These are phyloP conservation scores for Agapornis canus DNA, from an alignment of 2,797 vertebrate genomes.

Conservation along the genomic window DNA sequence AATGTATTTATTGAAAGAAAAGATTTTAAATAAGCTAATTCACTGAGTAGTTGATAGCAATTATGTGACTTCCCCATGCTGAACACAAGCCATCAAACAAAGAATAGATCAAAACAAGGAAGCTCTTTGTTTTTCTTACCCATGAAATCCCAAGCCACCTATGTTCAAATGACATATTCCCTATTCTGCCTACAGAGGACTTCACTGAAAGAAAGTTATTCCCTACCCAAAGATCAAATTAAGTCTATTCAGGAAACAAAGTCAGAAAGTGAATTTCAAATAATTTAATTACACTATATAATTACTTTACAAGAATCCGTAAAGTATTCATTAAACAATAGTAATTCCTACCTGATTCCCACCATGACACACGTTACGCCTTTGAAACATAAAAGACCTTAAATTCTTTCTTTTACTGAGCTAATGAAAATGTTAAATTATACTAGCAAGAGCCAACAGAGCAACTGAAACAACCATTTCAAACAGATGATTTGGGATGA, in stretches of 20 bases:
- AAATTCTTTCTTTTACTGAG: slow-evolving; percentile 60
- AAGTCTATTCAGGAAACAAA: slow-evolving; percentile 71
- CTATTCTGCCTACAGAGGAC: slow-evolving; percentile 38
- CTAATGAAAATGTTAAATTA: slow-evolving; percentile 72
- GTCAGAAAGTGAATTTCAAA: slow-evolving; percentile 76
- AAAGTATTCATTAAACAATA: slow-evolving; percentile 77
- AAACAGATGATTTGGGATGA: slow-evolving; percentile 59
- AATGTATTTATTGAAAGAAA: neutral
- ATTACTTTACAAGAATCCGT: slow-evolving; percentile 71
- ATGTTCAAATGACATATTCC: slow-evolving; percentile 55
- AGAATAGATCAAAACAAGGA: slow-evolving; percentile 47
- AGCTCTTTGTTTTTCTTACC: neutral
- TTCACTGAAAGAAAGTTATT: slow-evolving; percentile 63
- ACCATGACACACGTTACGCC: slow-evolving; percentile 51
- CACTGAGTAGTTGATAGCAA: neutral
- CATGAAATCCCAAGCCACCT: slow-evolving; percentile 21
- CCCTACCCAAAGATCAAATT: slow-evolving; percentile 63
- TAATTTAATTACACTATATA: slow-evolving; percentile 77
- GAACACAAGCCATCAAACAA: slow-evolving; percentile 3
- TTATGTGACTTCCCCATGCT: slow-evolving; percentile 20
- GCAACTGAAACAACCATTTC: slow-evolving; percentile 56
- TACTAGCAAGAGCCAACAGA: slow-evolving; percentile 42
- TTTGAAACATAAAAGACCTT: slow-evolving; percentile 71
- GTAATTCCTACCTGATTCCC: slow-evolving; percentile 75
- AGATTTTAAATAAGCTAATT: slow-evolving; percentile 57